phyloP scores from a whole-genome alignment of 2,113 vertebrate species.

The Typhlomys cinereus region DNA sequence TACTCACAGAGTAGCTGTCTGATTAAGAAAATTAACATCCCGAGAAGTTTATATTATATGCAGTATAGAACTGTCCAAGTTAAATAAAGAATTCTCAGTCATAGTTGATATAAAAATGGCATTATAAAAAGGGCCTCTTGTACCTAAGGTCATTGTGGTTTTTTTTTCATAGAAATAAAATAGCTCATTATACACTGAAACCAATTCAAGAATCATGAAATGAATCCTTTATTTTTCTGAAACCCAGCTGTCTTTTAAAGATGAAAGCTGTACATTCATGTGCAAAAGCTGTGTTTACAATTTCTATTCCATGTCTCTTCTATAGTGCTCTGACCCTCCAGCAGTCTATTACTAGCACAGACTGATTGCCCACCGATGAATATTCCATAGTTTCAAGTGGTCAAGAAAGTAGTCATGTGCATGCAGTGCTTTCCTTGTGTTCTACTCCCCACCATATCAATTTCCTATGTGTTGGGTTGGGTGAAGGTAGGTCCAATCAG shows the following conservation, averaged over 20 bases:
- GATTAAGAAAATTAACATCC: slow-evolving; percentile 17
- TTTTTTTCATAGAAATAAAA: slow-evolving; percentile 43
- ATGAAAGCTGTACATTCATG: not conserved
- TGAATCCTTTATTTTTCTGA: slow-evolving; percentile 3
- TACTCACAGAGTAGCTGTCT: slow-evolving; percentile 10
- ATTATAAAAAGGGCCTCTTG: slow-evolving; percentile 18
- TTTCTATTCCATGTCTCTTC: not conserved
- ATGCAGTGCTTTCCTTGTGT: not conserved
- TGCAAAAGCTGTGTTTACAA: not conserved
- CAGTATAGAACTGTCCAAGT: not conserved
- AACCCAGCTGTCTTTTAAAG: not conserved
- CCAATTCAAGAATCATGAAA: not conserved
- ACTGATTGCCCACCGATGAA: not conserved
- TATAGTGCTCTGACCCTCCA: not conserved
- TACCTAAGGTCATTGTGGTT: not conserved
- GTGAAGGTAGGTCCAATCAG: not conserved
- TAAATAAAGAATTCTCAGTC: slow-evolving; percentile 11
- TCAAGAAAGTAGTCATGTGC: not conserved
- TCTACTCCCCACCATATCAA: not conserved
- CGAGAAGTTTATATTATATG: slow-evolving; percentile 9
- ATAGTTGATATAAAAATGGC: not conserved
- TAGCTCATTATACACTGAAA: slow-evolving; percentile 23
- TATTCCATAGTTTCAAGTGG: not conserved
- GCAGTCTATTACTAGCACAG: not conserved
- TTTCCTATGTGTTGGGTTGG: not conserved